phyloP scores from a whole-genome alignment of 2,888 invertebrate species.

The Carterocephalus palaemon region DNA sequence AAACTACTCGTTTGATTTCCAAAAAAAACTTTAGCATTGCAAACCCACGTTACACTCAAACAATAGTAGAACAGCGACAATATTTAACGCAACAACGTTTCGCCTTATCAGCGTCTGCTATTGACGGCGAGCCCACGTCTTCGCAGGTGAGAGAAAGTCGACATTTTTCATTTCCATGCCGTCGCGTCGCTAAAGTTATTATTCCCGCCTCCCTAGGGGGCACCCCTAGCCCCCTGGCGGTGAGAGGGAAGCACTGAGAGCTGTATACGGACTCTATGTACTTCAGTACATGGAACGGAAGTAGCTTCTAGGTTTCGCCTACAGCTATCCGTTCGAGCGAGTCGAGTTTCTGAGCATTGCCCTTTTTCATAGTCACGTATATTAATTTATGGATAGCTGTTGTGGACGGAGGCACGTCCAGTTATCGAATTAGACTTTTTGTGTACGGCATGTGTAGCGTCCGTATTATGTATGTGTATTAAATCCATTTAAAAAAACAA shows the following conservation, averaged over 20 bases:
- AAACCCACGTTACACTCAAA: too few relatives aligned
- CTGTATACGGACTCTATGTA: conserved; percentile 10
- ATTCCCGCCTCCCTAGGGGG: conserved; percentile 43
- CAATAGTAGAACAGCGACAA: too few relatives aligned
- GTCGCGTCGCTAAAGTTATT: conserved; percentile 54
- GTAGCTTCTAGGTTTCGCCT: conserved; percentile 14
- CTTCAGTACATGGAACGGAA: conserved; percentile 10
- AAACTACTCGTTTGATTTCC: too few relatives aligned
- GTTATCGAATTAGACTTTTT: too few relatives aligned
- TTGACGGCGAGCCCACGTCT: conserved; percentile 3
- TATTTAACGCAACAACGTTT: not conserved
- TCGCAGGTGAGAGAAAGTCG: conserved; percentile 33
- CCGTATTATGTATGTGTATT: too few relatives aligned
- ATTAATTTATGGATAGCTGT: too few relatives aligned
- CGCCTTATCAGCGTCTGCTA: conserved; percentile 1
- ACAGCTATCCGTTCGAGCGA: not conserved
- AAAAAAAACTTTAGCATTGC: too few relatives aligned
- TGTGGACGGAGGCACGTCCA: too few relatives aligned
- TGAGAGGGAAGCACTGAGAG: conserved; percentile 24
- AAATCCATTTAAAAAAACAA: too few relatives aligned
- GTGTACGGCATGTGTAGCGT: too few relatives aligned
- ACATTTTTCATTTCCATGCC: conserved; percentile 58
- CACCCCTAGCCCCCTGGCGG: conserved; percentile 39
- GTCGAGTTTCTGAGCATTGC: too few relatives aligned
- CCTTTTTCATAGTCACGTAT: too few relatives aligned